Conservation (phyloP, 2,113 vertebrate genomes). For the Alces alces region DNA sequence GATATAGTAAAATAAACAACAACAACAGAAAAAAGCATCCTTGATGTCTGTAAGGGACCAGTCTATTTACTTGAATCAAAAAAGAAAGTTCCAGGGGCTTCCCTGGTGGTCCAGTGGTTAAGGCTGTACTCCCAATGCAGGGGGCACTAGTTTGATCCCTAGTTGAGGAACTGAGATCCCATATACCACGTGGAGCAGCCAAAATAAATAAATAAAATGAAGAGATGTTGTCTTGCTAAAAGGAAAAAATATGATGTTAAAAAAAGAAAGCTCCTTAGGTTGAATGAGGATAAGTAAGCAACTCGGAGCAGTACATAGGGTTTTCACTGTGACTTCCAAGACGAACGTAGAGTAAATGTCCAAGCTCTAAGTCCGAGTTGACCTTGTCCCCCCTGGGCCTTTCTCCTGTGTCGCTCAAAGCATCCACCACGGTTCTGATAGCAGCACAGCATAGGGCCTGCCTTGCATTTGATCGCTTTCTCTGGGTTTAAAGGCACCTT, state of each 20-base stretch:
- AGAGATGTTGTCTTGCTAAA: background rate
- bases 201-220: background rate
- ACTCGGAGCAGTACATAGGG: background rate
- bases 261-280: background rate
- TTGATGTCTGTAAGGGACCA: background rate
- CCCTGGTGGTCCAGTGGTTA: background rate
- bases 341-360: background rate
- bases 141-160: background rate
- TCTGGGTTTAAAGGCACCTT: background rate
- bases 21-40: background rate
- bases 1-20: background rate
- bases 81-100: background rate
- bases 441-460: background rate
- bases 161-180: background rate
- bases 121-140: background rate
- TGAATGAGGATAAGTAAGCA: background rate
- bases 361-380: background rate
- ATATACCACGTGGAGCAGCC: background rate
- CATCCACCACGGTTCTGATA: accelerated
- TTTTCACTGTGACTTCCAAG: background rate
- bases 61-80: background rate
- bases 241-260: background rate
- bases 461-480: background rate
- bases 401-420: background rate
- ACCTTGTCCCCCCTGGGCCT: accelerated